These are phyloP conservation scores for Cariama cristata DNA, from an alignment of 2,113 vertebrate species.

Conservation along the genomic window DNA sequence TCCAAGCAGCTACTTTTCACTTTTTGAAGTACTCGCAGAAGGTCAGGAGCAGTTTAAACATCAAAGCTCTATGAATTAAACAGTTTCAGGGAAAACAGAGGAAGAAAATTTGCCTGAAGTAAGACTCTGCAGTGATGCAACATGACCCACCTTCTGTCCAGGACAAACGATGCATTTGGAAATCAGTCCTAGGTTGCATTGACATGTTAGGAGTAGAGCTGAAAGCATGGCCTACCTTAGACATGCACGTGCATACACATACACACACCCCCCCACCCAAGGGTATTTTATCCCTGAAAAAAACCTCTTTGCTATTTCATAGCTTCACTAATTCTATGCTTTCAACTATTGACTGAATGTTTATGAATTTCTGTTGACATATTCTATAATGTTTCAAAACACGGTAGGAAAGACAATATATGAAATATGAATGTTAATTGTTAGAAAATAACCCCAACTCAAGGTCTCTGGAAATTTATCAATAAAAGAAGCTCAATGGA, in stretches of 20 bases:
- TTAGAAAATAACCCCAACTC: neutral
- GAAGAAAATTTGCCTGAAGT: constrained; percentile 78
- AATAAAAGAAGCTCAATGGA: neutral
- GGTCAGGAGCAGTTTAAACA: constrained; percentile 86
- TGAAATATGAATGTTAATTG: neutral
- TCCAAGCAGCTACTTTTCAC: constrained; percentile 84
- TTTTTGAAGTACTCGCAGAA: constrained; percentile 82
- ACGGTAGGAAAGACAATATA: neutral
- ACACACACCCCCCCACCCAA: neutral
- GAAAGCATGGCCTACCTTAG: neutral
- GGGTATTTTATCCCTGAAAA: neutral
- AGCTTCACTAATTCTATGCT: neutral
- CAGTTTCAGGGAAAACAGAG: constrained; percentile 80
- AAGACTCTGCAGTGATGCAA: constrained; percentile 70
- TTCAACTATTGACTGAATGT: neutral
- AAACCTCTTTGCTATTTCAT: neutral
- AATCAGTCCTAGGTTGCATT: constrained; percentile 67
- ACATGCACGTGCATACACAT: neutral
- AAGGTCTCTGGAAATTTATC: neutral
- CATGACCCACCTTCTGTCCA: constrained; percentile 71
- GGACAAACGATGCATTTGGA: constrained; percentile 56
- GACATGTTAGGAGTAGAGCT: neutral
- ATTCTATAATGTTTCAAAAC: neutral
- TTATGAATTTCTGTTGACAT: neutral
- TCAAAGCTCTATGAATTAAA: constrained; percentile 89